These are phyloP conservation scores for Xyliphius kryptos DNA, from an alignment of 2,113 vertebrate species.

Conservation along the genomic window DNA sequence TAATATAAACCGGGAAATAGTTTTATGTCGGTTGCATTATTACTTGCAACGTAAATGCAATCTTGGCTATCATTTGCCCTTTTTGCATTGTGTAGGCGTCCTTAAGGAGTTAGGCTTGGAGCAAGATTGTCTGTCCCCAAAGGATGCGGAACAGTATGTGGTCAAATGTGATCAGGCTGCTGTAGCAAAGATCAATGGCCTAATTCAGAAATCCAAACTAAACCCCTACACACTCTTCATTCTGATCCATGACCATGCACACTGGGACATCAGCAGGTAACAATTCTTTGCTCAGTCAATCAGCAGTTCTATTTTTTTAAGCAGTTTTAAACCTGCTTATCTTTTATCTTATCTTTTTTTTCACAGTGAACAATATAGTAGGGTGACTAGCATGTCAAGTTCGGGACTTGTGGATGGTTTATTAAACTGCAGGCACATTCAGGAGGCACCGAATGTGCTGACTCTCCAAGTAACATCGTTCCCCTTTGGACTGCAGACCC, in stretches of 20 bases:
- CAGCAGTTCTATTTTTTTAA: not conserved
- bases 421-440: slow-evolving; percentile 87
- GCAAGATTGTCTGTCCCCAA: slow-evolving; percentile 69
- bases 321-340: slow-evolving; percentile 14
- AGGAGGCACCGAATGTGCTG: slow-evolving; percentile 87
- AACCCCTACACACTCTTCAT: slow-evolving; percentile 92
- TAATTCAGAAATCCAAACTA: slow-evolving; percentile 81
- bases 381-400: slow-evolving; percentile 55
- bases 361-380: slow-evolving; percentile 52
- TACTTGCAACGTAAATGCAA: too few species aligned
- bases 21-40: too few species aligned
- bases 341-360: too few species aligned
- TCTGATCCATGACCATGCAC: slow-evolving; percentile 91
- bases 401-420: slow-evolving; percentile 82
- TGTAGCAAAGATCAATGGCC: slow-evolving; percentile 72
- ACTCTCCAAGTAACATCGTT: slow-evolving; percentile 93
- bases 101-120: slow-evolving; percentile 85
- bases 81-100: slow-evolving; percentile 66
- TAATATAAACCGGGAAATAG: too few species aligned
- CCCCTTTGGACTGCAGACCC: slow-evolving; percentile 91
- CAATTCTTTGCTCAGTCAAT: not conserved
- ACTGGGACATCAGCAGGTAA: slow-evolving; percentile 90
- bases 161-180: slow-evolving; percentile 81
- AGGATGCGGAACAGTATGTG: slow-evolving; percentile 78
- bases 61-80: too few species aligned